Evolutionary conservation across 2,113 vertebrate genomes (phyloP), one percentile per base, ranked within the genome.

Genomic region (Sylvilagus bachmani): DNA sequence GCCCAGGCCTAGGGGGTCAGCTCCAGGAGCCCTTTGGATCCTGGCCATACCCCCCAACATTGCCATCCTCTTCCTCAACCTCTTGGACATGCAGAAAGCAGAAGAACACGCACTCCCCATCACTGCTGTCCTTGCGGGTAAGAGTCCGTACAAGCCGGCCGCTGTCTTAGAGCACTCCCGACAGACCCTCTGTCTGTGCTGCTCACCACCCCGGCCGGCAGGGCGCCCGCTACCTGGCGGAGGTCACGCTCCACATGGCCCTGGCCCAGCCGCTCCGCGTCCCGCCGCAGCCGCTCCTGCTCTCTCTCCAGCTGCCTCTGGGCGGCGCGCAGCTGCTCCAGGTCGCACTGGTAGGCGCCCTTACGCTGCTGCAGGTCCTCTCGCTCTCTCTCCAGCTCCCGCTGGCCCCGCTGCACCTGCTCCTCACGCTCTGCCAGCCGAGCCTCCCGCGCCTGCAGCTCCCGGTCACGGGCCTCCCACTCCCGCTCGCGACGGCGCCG

Each of bases 231-330:
- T 97, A 98, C 98, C 98, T 97, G 98, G 5, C 93, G 95, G 33
- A 84, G 69, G n/a, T 96, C 97, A 0, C 71, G 71, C 2, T 98
- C 98, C 19, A 33, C 36, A 80, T 36, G 96, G 64, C 88, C 82
- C 61, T 99, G 98, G 96, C 98, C 97, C 44, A 99, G 97, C 31
- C 83, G 98, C 73, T 99, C 98, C 1, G 98, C 2, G 0, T 99
- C 99, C 55, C 98, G 98, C 86, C 97, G 98, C 83, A 99, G 88
- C 38, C 98, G 98, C 75, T 99, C 99, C 95, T 97, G 98, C 84
- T 99, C 99, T 36, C 98, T 98, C 95, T 99, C 99, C 96, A 99
- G 98, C 97, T 99, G 99, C 96, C 98, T 99, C 98, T 99, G 99
- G 0, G 99, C 98, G 0, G 98, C 93, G 10, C 99, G 98, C 81